Evolutionary conservation across 2,113 vertebrate species (phyloP), one percentile per base, ranked within the genome.

Genomic region (Caretta caretta): DNA sequence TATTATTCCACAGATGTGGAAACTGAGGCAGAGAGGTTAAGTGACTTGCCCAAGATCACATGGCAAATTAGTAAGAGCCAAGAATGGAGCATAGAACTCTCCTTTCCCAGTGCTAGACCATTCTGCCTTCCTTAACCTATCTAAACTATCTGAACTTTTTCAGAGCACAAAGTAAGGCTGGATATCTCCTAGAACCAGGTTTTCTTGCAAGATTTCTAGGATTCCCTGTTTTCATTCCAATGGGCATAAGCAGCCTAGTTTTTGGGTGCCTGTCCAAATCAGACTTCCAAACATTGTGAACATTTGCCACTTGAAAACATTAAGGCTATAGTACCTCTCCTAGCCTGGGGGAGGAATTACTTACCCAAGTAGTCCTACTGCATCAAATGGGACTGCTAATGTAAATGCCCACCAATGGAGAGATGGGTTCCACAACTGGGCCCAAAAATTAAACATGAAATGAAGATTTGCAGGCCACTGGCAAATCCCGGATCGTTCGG

Each of bases 61-160:
- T 50, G 96, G 72, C 83, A 97, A 56, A 89, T 96, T 72, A 84
- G 25, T 92, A 89, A 76, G 51, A 90, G 24, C 54, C 72, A 17
- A 81, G 57, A 83, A 53, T 10, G 46, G 88, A 91, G 65, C 79
- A 93, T 38, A 14, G 8, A 62, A 62, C 59, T 62, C 59, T 62
- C 27, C 29, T 62, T 62, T 62, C 59, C 59, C 59, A 16, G 24
- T 84, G 53, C 14, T 87, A 16, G 90, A 38, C 59, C 76, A 25
- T 82, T 46, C 75, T 0, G 87, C 90, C 80, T 90, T 46, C 51
- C 51, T 79, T 82, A 42, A 24, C 82, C 92, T 93, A 42, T 80
- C 94, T 53, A 46, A 94, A 80, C 80, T 2, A 49, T 88, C 93
- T 88, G 48, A 94, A 51, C 59, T 96, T 90, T 72, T 72, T 27